phyloP scores from a whole-genome alignment of 2,797 vertebrate genomes.

The Leptodactylus fallax region DNA sequence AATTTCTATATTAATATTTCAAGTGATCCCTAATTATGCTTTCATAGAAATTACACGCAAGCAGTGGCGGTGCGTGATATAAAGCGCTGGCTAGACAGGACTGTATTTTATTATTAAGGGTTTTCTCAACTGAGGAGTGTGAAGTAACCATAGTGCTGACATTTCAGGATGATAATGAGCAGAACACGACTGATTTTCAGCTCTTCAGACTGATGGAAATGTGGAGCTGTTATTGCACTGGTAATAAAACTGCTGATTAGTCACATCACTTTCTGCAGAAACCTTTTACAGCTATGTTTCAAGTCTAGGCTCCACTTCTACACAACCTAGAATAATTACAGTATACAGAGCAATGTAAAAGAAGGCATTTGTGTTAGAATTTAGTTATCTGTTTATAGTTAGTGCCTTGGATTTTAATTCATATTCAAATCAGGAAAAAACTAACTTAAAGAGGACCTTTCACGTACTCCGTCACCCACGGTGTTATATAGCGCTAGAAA shows the following conservation, averaged over 20 bases:
- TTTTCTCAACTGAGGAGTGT: neutral
- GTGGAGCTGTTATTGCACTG: neutral
- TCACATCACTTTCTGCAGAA: neutral
- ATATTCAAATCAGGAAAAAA: neutral
- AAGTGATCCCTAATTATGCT: conserved; percentile 8
- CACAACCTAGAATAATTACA: neutral
- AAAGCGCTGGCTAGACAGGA: neutral
- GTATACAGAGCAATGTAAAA: neutral
- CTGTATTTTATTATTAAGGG: conserved; percentile 5
- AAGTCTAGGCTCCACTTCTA: neutral
- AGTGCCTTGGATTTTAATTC: neutral
- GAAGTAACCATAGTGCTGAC: conserved; percentile 35
- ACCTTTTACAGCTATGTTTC: neutral
- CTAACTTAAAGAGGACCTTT: too few relatives aligned
- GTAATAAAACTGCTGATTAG: conserved; percentile 20
- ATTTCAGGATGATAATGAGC: conserved; percentile 48
- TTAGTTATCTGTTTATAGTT: neutral
- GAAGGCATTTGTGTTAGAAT: neutral
- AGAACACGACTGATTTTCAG: neutral
- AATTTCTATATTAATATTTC: conserved; percentile 30
- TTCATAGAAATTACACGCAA: conserved; percentile 2
- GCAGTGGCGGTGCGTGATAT: neutral
- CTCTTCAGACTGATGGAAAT: conserved; percentile 18
- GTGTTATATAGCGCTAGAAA: too few relatives aligned
- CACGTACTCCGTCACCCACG: too few relatives aligned